Conservation (phyloP, 2,113 vertebrate genomes). For the Rhinolophus ferrumequinum region DNA sequence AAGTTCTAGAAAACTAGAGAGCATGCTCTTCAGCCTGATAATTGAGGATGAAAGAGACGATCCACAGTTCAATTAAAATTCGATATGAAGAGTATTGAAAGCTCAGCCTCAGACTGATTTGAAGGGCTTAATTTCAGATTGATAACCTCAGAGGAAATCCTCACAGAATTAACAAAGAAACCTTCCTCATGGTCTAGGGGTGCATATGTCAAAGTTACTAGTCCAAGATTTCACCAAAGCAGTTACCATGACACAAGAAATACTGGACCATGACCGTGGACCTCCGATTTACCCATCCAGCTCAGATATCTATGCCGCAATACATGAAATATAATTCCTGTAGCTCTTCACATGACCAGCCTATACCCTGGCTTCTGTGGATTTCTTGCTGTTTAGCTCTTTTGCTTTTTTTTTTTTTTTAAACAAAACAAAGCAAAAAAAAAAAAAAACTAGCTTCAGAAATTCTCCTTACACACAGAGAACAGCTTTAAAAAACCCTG, state of each 20-base stretch:
- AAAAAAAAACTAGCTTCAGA: slow-evolving; percentile 22
- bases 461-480: slow-evolving; percentile 49
- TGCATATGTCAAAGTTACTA: background rate
- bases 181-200: background rate
- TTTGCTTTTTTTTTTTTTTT: background rate
- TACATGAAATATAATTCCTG: background rate
- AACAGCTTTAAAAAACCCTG: slow-evolving; percentile 55
- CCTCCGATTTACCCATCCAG: background rate
- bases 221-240: background rate
- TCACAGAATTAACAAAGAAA: slow-evolving; percentile 15
- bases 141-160: slow-evolving; percentile 30
- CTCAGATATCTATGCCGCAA: background rate
- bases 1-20: background rate
- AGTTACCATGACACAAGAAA: background rate
- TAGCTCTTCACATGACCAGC: background rate
- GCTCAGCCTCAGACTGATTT: background rate
- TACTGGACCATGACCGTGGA: background rate
- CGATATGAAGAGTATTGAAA: slow-evolving; percentile 15
- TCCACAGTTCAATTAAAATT: slow-evolving; percentile 34
- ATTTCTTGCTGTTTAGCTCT: background rate
- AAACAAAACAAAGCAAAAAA: background rate
- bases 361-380: background rate
- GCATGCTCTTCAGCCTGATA: background rate
- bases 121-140: slow-evolving; percentile 39
- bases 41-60: background rate